Evolutionary conservation across 2,113 vertebrate species (phyloP).

Genomic region (Anhinga anhinga): DNA sequence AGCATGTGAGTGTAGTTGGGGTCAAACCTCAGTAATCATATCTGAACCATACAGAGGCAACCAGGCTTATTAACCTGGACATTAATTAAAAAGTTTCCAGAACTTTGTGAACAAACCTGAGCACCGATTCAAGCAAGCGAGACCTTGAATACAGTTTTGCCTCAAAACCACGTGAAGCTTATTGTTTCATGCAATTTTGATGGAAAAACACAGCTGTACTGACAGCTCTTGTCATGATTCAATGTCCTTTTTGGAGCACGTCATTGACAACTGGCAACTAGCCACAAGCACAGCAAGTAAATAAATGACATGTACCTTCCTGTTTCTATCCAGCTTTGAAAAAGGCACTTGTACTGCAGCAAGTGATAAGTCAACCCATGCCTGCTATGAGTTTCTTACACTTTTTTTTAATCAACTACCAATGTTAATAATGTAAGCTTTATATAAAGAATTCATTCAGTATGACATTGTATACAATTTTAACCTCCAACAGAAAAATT

Average conservation of each 20-base stretch:
- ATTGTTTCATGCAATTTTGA: background rate
- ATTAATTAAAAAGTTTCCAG: background rate
- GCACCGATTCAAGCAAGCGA: background rate
- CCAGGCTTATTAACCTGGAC: background rate
- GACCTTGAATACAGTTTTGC: background rate
- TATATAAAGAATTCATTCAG: background rate
- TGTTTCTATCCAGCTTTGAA: background rate
- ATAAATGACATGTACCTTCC: background rate
- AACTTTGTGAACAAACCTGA: background rate
- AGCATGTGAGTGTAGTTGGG: background rate
- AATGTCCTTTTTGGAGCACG: background rate
- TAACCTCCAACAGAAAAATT: background rate
- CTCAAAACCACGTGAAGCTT: background rate
- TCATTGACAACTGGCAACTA: background rate
- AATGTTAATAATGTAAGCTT: background rate
- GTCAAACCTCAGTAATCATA: background rate
- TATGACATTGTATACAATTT: background rate
- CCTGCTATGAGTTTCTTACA: background rate
- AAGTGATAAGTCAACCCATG: background rate
- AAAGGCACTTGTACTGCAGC: background rate
- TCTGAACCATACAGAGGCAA: background rate
- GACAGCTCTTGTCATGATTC: constrained; percentile 20
- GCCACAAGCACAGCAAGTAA: background rate
- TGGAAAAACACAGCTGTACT: background rate
- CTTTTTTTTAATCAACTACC: background rate